A percentile compares a stretch with the other conserved stretches of the same genome.
Conservation (phyloP, 53 echinoderm and acorn worm genomes). For the Henricia sp. region DNA sequence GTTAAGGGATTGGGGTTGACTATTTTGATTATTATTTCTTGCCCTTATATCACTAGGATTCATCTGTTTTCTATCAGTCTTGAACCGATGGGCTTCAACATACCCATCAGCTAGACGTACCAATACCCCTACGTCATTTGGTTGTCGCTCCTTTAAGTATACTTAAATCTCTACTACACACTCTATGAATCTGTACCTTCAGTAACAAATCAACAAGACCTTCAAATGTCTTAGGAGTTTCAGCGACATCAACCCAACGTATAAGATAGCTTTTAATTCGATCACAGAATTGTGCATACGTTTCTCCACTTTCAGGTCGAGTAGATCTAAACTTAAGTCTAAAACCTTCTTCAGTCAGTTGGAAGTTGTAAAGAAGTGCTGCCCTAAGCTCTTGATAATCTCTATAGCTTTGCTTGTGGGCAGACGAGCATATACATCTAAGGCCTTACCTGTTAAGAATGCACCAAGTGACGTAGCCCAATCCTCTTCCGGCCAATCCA, state of each 20-base stretch:
- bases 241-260: conserved; percentile 26
- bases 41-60: not conserved
- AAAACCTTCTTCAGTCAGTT: conserved; percentile 40
- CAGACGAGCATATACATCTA: conserved; percentile 28
- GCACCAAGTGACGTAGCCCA: conserved; percentile 35
- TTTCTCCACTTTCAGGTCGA: conserved; percentile 22
- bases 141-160: conserved; percentile 57
- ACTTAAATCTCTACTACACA: conserved; percentile 29
- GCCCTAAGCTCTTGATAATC: conserved; percentile 18
- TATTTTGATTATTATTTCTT: not conserved
- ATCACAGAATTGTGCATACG: conserved; percentile 39
- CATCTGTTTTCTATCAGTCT: not conserved
- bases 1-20: not conserved
- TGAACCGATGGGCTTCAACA: conserved; percentile 54
- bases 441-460: conserved; percentile 22
- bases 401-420: not conserved
- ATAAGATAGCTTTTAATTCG: conserved; percentile 19
- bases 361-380: conserved; percentile 4
- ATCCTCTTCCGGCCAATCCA: conserved; percentile 6
- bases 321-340: conserved; percentile 47
- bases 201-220: conserved; percentile 22
- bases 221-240: conserved; percentile 16
- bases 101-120: conserved; percentile 63
- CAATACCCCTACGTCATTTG: conserved; percentile 30
- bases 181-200: conserved; percentile 14